A percentile compares a stretch with the other conserved stretches of the same genome.
Evolutionary conservation across 2,797 vertebrate species (phyloP).

Genomic region (Synaphobranchus kaupii): DNA sequence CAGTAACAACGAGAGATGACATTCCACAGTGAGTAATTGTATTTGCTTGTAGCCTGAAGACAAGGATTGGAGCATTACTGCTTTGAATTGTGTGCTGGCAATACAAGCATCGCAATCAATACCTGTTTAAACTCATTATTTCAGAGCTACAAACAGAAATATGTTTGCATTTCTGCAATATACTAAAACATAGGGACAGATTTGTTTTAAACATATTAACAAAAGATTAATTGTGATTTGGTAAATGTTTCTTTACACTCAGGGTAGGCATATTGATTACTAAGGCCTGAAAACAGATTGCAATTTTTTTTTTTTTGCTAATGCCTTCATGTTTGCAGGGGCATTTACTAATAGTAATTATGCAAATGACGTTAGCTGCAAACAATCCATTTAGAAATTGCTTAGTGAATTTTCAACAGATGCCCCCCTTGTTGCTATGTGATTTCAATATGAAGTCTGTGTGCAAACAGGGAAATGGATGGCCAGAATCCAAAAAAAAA

Average conservation of each 20-base stretch:
- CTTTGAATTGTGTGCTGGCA: not conserved
- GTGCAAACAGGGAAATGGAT: not conserved
- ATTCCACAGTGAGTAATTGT: not conserved
- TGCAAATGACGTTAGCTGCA: not conserved
- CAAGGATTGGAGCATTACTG: not conserved
- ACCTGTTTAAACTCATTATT: not conserved
- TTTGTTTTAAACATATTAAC: not conserved
- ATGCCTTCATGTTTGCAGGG: conserved; percentile 1
- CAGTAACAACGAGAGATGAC: not conserved
- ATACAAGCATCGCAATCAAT: not conserved
- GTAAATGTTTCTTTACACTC: not conserved
- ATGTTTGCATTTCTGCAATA: not conserved
- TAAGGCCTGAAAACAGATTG: not conserved
- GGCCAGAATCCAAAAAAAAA: not conserved
- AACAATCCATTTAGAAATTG: not conserved
- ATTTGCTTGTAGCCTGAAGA: not conserved
- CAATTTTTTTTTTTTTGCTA: not conserved
- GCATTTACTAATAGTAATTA: conserved; percentile 17
- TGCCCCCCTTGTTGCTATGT: not conserved
- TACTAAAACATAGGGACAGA: not conserved
- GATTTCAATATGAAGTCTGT: conserved; percentile 2
- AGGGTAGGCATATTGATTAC: not conserved
- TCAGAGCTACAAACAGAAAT: not conserved
- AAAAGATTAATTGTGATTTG: too few species aligned
- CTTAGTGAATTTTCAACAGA: not conserved